Conservation (phyloP, 1,140 invertebrate species). For the Vanessa tameamea region DNA sequence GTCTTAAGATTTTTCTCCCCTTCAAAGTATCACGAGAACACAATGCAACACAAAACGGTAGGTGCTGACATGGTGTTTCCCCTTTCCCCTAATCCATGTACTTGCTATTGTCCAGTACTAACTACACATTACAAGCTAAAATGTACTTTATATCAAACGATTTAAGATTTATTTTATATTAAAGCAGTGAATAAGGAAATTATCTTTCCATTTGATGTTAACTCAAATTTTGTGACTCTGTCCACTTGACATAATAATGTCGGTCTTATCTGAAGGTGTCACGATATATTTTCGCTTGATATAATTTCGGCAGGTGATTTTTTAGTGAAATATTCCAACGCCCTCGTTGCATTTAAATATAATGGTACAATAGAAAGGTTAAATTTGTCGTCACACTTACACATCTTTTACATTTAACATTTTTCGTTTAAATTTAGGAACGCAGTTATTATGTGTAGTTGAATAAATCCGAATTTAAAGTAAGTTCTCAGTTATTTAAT, state of each 20-base stretch:
- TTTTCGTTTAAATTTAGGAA: slow-evolving; percentile 42
- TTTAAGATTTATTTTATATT: slow-evolving; percentile 38
- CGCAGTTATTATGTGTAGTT: slow-evolving; percentile 43
- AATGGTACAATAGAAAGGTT: slow-evolving; percentile 58
- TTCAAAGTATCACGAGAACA: slow-evolving; percentile 51
- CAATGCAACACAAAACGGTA: slow-evolving; percentile 49
- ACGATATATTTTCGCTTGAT: slow-evolving; percentile 41
- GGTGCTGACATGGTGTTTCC: slow-evolving; percentile 58
- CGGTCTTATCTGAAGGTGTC: slow-evolving; percentile 30
- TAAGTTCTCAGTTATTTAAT: not conserved
- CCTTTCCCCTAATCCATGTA: slow-evolving; percentile 59
- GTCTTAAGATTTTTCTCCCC: slow-evolving; percentile 42
- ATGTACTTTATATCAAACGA: slow-evolving; percentile 35
- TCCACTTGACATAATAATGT: slow-evolving; percentile 36
- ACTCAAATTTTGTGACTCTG: slow-evolving; percentile 46
- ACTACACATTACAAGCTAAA: slow-evolving; percentile 31
- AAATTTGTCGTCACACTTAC: slow-evolving; percentile 55
- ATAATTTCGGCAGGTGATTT: slow-evolving; percentile 50
- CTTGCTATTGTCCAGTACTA: slow-evolving; percentile 50
- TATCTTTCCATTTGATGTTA: slow-evolving; percentile 61
- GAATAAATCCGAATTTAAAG: slow-evolving; percentile 1
- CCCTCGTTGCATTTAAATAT: slow-evolving; percentile 60
- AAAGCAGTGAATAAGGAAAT: slow-evolving; percentile 37
- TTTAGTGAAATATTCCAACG: slow-evolving; percentile 49
- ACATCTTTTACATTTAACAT: slow-evolving; percentile 41